phyloP scores from a whole-genome alignment of 1,140 invertebrate species.

The Ceratina australensis region DNA sequence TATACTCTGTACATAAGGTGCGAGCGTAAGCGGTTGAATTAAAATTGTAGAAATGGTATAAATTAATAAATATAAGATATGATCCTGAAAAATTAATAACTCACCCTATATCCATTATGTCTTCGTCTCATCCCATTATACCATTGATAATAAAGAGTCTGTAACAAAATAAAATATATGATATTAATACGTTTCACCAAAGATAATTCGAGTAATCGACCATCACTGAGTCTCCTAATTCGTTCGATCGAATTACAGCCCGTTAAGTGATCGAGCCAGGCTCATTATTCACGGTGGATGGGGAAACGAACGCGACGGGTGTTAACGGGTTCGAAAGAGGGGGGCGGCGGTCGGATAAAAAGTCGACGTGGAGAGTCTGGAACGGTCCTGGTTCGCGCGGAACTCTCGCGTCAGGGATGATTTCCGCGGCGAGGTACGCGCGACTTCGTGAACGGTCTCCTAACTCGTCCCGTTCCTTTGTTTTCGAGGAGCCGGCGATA shows the following conservation, averaged over 20 bases:
- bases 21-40: no score
- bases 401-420: slow-evolving; percentile 46
- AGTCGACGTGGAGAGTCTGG: slow-evolving; percentile 13
- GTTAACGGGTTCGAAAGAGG: slow-evolving; percentile 6
- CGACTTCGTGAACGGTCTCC: slow-evolving; percentile 44
- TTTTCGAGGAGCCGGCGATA: slow-evolving; percentile 65
- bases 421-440: slow-evolving; percentile 33
- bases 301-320: background rate
- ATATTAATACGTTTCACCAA: no score
- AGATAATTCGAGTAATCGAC: background rate
- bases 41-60: no score
- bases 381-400: slow-evolving; percentile 20
- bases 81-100: no score
- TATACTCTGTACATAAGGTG: no score
- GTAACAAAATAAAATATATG: no score
- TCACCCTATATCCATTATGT: no score
- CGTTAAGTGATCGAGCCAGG: slow-evolving; percentile 5
- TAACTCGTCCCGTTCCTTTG: slow-evolving; percentile 59
- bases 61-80: no score
- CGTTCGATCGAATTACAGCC: slow-evolving; percentile 11
- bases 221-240: background rate
- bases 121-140: no score
- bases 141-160: no score
- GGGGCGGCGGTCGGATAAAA: slow-evolving; percentile 11
- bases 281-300: background rate